These are phyloP conservation scores for Megathymus violae DNA, from an alignment of 1,140 invertebrate species.

Conservation along the genomic window DNA sequence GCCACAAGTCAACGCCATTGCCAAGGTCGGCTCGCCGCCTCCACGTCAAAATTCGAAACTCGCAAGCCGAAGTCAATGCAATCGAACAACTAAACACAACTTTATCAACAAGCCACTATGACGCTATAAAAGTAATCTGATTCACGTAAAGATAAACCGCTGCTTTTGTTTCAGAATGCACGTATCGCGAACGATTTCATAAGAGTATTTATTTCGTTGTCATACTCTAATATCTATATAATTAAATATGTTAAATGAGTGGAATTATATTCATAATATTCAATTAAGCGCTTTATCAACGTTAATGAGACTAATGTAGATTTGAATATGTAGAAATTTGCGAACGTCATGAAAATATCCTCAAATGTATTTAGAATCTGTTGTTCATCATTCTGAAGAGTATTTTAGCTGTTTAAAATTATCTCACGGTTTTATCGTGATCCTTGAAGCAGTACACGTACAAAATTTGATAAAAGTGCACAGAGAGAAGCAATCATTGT, in stretches of 20 bases:
- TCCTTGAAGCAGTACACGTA: too few species aligned
- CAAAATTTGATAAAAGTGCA: too few species aligned
- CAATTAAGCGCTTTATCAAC: neutral
- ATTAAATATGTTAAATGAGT: neutral
- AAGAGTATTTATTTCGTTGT: slow-evolving; percentile 4
- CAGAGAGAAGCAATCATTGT: too few species aligned
- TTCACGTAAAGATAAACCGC: slow-evolving; percentile 12
- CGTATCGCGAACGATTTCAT: neutral
- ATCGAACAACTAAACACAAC: slow-evolving; percentile 36
- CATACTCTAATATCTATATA: too few species aligned
- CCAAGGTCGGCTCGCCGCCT: slow-evolving; percentile 67
- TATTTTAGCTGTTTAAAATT: too few species aligned
- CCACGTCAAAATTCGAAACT: slow-evolving; percentile 55
- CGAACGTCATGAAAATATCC: neutral
- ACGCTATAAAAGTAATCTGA: slow-evolving; percentile 17
- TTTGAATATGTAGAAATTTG: too few species aligned
- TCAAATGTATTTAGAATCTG: too few species aligned
- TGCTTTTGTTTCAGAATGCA: slow-evolving; percentile 9
- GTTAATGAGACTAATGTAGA: neutral
- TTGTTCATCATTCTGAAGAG: too few species aligned
- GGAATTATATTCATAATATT: neutral
- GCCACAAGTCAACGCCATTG: slow-evolving; percentile 73
- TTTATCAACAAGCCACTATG: slow-evolving; percentile 18
- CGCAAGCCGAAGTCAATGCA: slow-evolving; percentile 49
- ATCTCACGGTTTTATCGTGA: too few species aligned